Conservation (phyloP, 2,113 vertebrate genomes). For the Notiomystis cincta region DNA sequence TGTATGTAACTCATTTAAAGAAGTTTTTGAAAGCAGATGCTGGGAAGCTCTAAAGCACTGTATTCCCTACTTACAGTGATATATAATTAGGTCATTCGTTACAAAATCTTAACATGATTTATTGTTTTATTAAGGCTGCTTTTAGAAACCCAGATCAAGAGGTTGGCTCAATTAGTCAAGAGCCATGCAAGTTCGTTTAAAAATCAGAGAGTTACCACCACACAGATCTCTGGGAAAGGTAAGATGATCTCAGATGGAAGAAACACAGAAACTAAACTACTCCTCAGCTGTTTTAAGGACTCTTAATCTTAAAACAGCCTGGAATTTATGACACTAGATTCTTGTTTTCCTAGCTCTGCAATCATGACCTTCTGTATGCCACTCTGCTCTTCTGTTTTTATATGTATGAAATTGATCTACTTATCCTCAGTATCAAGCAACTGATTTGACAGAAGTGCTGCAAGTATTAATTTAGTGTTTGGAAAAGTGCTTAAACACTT, state of each 20-base stretch:
- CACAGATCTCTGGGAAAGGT: not conserved
- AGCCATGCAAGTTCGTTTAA: not conserved
- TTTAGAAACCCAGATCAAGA: not conserved
- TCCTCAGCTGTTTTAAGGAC: not conserved
- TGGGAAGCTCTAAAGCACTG: not conserved
- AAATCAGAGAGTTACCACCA: not conserved
- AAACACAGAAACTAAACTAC: not conserved
- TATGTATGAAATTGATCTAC: not conserved
- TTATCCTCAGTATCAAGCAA: not conserved
- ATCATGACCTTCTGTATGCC: not conserved
- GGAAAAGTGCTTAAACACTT: slow-evolving; percentile 34
- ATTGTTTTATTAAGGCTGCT: not conserved
- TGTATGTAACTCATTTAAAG: not conserved
- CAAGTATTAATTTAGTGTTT: slow-evolving; percentile 30
- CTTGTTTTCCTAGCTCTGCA: not conserved
- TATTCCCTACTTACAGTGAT: not conserved
- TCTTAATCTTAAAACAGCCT: not conserved
- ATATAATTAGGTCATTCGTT: not conserved
- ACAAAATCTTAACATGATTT: not conserved
- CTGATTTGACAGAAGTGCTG: slow-evolving; percentile 1
- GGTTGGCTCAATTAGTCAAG: not conserved
- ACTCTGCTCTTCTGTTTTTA: not conserved
- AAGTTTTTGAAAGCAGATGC: not conserved
- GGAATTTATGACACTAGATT: not conserved
- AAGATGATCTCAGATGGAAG: not conserved